phyloP scores from a whole-genome alignment of 2,113 vertebrate genomes.

The Carettochelys insculpta region DNA sequence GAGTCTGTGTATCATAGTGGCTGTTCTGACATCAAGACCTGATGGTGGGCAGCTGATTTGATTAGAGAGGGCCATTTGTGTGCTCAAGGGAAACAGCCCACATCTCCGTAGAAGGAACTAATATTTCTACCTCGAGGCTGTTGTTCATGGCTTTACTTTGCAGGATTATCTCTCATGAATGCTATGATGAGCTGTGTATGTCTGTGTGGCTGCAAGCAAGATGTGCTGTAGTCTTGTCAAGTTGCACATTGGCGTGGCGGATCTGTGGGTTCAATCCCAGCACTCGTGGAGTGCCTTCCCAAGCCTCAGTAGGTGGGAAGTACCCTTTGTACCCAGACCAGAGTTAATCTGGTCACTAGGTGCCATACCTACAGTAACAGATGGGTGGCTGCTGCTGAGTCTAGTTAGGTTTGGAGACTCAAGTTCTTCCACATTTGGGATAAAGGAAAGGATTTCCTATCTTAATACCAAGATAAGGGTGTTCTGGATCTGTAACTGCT shows the following conservation, averaged over 20 bases:
- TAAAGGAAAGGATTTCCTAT: neutral
- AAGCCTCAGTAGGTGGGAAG: neutral
- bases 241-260: neutral
- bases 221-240: neutral
- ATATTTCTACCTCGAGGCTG: neutral
- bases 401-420: fast-evolving
- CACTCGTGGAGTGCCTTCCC: neutral
- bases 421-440: neutral
- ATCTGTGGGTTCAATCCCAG: neutral
- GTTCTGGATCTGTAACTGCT: neutral
- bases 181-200: neutral
- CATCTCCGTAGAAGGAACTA: neutral
- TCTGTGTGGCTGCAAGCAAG: neutral
- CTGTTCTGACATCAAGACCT: neutral
- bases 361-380: neutral
- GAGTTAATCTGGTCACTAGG: neutral
- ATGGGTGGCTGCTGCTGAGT: neutral
- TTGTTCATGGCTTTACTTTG: neutral
- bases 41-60: neutral
- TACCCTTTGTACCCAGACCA: neutral
- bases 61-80: fast-evolving
- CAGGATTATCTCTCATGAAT: neutral
- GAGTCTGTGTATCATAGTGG: neutral
- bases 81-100: fast-evolving
- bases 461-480: neutral